Percentiles rank a stretch among this genome's conserved stretches.
phyloP scores from a whole-genome alignment of 2,888 invertebrate genomes.

The Pogonocherus hispidulus region DNA sequence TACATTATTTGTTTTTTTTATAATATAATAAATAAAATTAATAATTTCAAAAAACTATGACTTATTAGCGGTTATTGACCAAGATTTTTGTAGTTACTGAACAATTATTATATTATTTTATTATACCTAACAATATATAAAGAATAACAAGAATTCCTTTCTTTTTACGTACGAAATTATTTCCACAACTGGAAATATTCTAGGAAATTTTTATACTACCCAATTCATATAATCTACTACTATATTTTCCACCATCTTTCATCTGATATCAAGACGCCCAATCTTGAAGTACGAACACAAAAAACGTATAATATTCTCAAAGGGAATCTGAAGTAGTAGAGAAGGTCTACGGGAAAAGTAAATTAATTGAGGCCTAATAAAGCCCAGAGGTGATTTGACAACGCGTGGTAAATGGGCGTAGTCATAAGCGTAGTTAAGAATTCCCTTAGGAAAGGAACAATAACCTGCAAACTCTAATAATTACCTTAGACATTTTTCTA shows the following conservation, averaged over 20 bases:
- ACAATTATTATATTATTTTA: no score
- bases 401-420: not conserved
- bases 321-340: not conserved
- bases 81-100: no score
- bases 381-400: slow-evolving; percentile 17
- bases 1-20: no score
- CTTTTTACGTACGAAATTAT: no score
- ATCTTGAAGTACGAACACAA: not conserved
- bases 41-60: no score
- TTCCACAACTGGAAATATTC: not conserved
- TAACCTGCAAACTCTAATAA: no score
- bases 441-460: no score
- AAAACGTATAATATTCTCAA: not conserved
- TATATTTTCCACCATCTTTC: not conserved
- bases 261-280: not conserved
- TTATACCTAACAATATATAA: no score
- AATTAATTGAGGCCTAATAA: slow-evolving; percentile 17
- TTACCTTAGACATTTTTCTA: no score
- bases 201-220: not conserved
- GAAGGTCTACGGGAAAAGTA: not conserved
- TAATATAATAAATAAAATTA: no score
- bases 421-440: not conserved
- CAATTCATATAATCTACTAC: not conserved
- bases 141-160: no score
- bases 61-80: no score